phyloP scores from a whole-genome alignment of 2,797 vertebrate genomes.

The Brachyalestes nurse region DNA sequence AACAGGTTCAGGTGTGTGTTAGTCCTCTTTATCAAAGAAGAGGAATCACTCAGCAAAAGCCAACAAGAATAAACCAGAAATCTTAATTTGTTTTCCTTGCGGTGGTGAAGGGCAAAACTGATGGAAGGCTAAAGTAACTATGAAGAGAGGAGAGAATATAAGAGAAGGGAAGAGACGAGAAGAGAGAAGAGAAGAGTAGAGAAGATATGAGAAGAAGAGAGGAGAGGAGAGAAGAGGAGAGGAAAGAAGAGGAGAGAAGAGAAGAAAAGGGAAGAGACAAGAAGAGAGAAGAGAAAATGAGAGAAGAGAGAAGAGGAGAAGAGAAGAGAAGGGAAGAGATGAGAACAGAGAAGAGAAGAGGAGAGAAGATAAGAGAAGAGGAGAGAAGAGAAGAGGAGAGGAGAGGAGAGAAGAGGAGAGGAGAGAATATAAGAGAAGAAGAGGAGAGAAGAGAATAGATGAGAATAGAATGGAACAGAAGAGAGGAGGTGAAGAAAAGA shows the following conservation, averaged over 20 bases:
- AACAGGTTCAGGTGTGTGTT: slow-evolving; percentile 1
- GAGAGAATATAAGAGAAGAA: slow-evolving; percentile 52
- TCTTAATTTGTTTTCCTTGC: slow-evolving; percentile 90
- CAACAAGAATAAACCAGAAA: slow-evolving; percentile 70
- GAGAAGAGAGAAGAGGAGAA: slow-evolving; percentile 63
- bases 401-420: neutral
- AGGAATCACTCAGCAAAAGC: neutral
- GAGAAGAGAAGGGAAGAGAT: slow-evolving; percentile 21
- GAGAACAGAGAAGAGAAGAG: slow-evolving; percentile 9
- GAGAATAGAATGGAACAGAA: neutral
- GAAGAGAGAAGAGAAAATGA: too few species aligned
- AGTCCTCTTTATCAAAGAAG: neutral
- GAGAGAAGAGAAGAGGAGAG: slow-evolving; percentile 50
- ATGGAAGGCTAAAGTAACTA: slow-evolving; percentile 91
- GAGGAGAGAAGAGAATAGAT: slow-evolving; percentile 21
- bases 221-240: too few species aligned
- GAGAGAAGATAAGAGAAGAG: slow-evolving; percentile 64
- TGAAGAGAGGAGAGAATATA: slow-evolving; percentile 40
- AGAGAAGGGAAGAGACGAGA: too few species aligned
- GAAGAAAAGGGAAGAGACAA: too few species aligned
- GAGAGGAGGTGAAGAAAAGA: neutral
- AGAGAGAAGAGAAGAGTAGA: too few species aligned
- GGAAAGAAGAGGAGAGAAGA: too few species aligned
- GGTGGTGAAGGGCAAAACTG: slow-evolving; percentile 82
- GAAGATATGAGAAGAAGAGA: too few species aligned